phyloP scores from a whole-genome alignment of 2,888 invertebrate genomes.

The Calliphora vomitoria region DNA sequence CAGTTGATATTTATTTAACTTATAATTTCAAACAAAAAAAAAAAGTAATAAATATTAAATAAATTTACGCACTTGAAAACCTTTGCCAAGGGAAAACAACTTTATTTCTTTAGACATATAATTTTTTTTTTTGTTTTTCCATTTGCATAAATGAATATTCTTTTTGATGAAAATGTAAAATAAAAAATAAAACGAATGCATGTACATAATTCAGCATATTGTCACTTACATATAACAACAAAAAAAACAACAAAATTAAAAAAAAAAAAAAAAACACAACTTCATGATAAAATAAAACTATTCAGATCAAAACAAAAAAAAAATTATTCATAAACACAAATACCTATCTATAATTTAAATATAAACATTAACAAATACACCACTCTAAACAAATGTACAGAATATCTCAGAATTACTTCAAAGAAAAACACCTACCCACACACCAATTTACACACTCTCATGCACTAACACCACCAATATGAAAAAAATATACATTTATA shows the following conservation, averaged over 20 bases:
- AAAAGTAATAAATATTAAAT: background rate
- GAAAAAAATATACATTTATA: slow-evolving; percentile 14
- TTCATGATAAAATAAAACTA: background rate
- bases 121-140: background rate
- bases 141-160: slow-evolving; percentile 49
- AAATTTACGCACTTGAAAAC: slow-evolving; percentile 19
- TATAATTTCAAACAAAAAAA: background rate
- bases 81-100: background rate
- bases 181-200: slow-evolving; percentile 42
- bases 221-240: slow-evolving; percentile 21
- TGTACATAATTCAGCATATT: slow-evolving; percentile 67
- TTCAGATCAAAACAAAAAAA: background rate
- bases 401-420: background rate
- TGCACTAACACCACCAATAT: slow-evolving; percentile 8
- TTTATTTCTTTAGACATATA: background rate
- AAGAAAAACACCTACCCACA: slow-evolving; percentile 5
- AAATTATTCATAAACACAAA: background rate
- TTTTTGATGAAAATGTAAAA: slow-evolving; percentile 52
- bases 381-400: background rate
- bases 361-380: background rate
- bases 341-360: background rate
- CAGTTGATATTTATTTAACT: background rate
- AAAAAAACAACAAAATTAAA: background rate
- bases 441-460: background rate
- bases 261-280: background rate